Conservation (phyloP, 2,113 vertebrate species). For the Aythya baeri region DNA sequence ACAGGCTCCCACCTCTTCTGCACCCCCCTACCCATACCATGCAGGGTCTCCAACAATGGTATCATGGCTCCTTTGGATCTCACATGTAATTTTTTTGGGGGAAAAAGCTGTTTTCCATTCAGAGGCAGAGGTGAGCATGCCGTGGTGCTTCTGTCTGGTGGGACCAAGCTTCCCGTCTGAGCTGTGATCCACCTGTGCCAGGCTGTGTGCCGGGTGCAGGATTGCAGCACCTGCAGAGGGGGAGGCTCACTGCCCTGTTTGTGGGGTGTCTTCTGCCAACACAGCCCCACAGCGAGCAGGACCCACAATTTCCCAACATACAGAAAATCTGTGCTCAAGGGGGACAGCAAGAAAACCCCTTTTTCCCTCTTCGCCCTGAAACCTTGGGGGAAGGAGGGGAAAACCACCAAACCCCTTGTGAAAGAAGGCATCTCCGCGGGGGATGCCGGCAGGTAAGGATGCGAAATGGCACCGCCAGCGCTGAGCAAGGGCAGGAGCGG, state of each 20-base stretch:
- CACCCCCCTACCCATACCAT: not conserved
- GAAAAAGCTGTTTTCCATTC: not conserved
- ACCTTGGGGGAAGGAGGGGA: no score
- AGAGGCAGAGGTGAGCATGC: fast-evolving
- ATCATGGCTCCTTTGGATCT: not conserved
- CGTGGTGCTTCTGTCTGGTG: not conserved
- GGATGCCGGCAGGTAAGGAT: conserved; percentile 33
- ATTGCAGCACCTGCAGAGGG: not conserved
- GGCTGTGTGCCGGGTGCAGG: not conserved
- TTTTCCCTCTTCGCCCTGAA: not conserved
- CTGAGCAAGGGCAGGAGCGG: not conserved
- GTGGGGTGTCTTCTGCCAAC: not conserved
- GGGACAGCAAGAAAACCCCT: not conserved
- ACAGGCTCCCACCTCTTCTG: not conserved
- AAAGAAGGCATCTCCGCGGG: conserved; percentile 12
- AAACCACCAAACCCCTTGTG: not conserved
- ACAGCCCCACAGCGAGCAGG: not conserved
- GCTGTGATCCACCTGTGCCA: no score
- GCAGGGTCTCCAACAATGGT: fast-evolving
- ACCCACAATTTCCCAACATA: fast-evolving
- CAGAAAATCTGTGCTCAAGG: not conserved
- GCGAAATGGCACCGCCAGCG: conserved; percentile 28
- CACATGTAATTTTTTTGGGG: not conserved
- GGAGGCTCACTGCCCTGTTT: fast-evolving
- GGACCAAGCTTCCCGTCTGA: fast-evolving